These are phyloP conservation scores for Cryptus viduatorius DNA, from an alignment of 2,888 invertebrate genomes.

Conservation along the genomic window DNA sequence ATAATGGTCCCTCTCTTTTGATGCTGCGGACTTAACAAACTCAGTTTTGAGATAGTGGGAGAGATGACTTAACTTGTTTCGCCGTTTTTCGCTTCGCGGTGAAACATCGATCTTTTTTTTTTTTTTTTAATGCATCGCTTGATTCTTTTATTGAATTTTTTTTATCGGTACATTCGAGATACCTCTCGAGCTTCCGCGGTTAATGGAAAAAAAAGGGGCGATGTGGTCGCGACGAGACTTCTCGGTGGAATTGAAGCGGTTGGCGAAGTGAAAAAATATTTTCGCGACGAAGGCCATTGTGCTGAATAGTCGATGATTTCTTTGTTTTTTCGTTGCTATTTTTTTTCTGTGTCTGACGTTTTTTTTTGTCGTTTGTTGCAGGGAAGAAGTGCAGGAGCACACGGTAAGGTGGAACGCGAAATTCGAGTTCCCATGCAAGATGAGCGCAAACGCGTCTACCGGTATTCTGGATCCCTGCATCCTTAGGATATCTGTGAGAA, in stretches of 20 bases:
- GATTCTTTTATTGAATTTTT: slow-evolving; percentile 9
- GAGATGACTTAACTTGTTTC: neutral
- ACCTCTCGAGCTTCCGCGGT: neutral
- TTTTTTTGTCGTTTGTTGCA: slow-evolving; percentile 85
- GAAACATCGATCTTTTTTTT: neutral
- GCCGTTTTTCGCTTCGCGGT: neutral
- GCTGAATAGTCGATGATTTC: slow-evolving; percentile 7
- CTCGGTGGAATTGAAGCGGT: neutral
- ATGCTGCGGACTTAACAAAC: neutral
- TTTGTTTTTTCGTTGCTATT: neutral
- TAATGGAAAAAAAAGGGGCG: neutral
- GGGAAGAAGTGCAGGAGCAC: slow-evolving; percentile 97
- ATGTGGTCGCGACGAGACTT: neutral
- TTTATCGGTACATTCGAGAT: neutral
- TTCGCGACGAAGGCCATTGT: neutral
- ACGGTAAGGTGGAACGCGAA: slow-evolving; percentile 96
- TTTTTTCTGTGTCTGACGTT: neutral
- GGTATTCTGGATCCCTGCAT: slow-evolving; percentile 97
- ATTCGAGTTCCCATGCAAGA: slow-evolving; percentile 97
- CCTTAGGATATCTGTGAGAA: slow-evolving; percentile 97
- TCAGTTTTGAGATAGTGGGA: neutral
- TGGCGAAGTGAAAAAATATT: slow-evolving; percentile 9
- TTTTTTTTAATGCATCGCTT: neutral
- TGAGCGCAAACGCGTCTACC: slow-evolving; percentile 98
- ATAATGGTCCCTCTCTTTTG: neutral